Conservation (phyloP, 1,140 invertebrate genomes). For the Lasaia peninsularis region DNA sequence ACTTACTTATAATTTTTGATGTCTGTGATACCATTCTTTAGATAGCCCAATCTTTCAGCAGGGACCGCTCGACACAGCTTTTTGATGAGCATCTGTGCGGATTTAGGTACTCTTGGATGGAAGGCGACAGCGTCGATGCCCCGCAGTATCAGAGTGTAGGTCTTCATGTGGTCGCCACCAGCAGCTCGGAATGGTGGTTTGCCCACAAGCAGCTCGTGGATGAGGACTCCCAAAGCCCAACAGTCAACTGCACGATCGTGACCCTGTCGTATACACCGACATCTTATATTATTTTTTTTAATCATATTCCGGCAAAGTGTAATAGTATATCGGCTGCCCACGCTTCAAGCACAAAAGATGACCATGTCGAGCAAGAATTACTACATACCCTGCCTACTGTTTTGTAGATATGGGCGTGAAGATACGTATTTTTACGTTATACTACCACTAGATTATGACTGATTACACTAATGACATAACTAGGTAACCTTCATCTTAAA, state of each 20-base stretch:
- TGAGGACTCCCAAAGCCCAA: constrained; percentile 95
- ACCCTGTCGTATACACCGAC: constrained; percentile 76
- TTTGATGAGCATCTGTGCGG: constrained; percentile 90
- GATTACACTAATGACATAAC: no score
- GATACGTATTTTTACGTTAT: no score
- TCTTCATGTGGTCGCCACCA: constrained; percentile 94
- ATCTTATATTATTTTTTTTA: no score
- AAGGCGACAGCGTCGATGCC: constrained; percentile 94
- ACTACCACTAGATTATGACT: no score
- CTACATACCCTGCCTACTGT: no score
- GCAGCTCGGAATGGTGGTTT: constrained; percentile 95
- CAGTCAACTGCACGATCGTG: constrained; percentile 96
- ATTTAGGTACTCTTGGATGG: constrained; percentile 87
- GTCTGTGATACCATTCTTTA: constrained; percentile 93
- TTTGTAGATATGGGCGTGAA: no score
- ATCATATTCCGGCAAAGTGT: no score
- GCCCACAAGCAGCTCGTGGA: constrained; percentile 94
- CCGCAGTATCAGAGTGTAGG: constrained; percentile 96
- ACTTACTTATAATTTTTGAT: constrained; percentile 94
- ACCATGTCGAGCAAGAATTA: no score
- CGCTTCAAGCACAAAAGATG: no score
- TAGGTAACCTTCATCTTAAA: no score
- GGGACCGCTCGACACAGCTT: constrained; percentile 93
- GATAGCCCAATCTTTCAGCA: constrained; percentile 94
- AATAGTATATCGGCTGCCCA: no score